Percentiles rank a stretch among this genome's conserved stretches.
These are phyloP conservation scores for Cirrhinus molitorella DNA, from an alignment of 2,797 vertebrate genomes.

Conservation along the genomic window DNA sequence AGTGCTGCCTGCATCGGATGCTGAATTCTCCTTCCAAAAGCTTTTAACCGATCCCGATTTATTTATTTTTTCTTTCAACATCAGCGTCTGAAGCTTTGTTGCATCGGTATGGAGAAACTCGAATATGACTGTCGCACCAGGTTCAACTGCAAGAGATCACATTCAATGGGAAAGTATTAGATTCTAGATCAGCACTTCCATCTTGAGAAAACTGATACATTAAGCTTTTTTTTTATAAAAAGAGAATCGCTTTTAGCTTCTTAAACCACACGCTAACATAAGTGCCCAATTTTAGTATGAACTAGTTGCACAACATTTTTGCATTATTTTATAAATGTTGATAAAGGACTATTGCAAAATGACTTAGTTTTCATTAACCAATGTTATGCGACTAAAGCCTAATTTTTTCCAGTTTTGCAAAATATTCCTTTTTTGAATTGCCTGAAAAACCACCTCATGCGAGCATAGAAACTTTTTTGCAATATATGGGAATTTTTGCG, in stretches of 20 bases:
- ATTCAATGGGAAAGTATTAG: background rate
- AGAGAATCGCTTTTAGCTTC: background rate
- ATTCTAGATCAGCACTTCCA: background rate
- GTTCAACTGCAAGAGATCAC: conserved; percentile 16
- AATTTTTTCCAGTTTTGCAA: no score
- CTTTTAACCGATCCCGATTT: conserved; percentile 37
- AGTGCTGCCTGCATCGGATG: conserved; percentile 22
- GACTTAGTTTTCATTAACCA: no score
- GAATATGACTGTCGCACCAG: background rate
- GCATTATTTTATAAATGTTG: no score
- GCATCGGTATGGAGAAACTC: background rate
- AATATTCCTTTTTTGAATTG: no score
- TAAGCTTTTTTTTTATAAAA: background rate
- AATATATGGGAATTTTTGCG: no score
- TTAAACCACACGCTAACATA: background rate
- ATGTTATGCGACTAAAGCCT: no score
- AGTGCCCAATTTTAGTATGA: background rate
- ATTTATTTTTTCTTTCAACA: conserved; percentile 25
- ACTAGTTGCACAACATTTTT: background rate
- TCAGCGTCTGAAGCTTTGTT: conserved; percentile 34
- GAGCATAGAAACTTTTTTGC: no score
- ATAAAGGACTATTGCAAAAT: no score
- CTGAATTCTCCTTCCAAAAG: conserved; percentile 7
- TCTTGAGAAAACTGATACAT: background rate
- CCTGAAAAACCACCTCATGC: no score